Conservation (phyloP, 1,140 invertebrate genomes). For the Tetramorium simillimum region DNA sequence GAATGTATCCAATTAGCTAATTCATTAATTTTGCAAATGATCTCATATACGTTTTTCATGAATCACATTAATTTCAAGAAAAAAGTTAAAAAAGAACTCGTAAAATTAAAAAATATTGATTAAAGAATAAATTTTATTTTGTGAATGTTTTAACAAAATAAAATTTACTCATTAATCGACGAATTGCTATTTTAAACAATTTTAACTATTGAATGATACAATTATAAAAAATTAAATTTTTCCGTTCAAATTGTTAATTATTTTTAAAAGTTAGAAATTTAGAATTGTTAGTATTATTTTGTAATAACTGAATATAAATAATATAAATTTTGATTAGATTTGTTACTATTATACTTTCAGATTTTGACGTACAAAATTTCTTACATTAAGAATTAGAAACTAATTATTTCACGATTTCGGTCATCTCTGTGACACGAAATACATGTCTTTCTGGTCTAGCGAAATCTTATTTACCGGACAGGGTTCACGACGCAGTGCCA, state of each 20-base stretch:
- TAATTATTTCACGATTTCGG: neutral
- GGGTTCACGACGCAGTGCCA: conserved; percentile 24
- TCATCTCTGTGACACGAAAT: neutral
- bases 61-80: conserved; percentile 1
- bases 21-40: neutral
- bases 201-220: neutral
- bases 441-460: conserved; percentile 8
- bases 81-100: neutral
- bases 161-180: conserved; percentile 1
- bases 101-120: neutral
- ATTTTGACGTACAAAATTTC: neutral
- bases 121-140: neutral
- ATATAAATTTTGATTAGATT: neutral
- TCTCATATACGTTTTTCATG: neutral
- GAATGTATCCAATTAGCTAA: neutral
- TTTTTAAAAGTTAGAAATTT: neutral
- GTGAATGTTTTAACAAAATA: neutral
- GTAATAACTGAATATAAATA: neutral
- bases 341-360: neutral
- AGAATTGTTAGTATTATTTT: conserved; percentile 3
- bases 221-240: neutral
- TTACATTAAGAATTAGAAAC: neutral
- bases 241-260: neutral
- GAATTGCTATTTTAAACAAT: neutral
- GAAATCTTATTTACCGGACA: conserved; percentile 64